Base-by-base conservation (phyloP, 2,888 invertebrate genomes). In the Mimumesa dahlbomi region DNA sequence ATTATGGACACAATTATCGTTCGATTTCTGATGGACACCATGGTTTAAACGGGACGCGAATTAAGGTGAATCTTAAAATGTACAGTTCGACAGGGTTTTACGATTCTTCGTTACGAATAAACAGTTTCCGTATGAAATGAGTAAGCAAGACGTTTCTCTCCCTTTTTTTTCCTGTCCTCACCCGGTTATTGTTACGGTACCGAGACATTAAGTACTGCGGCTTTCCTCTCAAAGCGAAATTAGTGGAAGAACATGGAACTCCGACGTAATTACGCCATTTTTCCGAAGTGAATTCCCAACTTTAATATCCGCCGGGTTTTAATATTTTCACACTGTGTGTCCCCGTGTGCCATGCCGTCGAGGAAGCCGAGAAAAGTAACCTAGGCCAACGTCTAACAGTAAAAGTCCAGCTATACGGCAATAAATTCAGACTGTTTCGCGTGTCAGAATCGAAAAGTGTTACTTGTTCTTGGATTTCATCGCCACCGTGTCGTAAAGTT, bases 361-460 rank as follows among this genome's bases (percentile, higher is more conserved):
- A 49, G 49, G 40, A 40, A 16, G 5, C 40, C 31, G 22, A 13
- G 22, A 62, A 38, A 59, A 22, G 21, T 11, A 36, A 16, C 40
- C 34, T 46, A 36, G 52, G n/a, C 25, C 40, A 21, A 45, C 38
- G 49, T 38, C 54, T 84, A 84, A 84, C 83, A 82, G 84, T 83
- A 83, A 84, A 84, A 82, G 82, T 82, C 80, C 84, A 73, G 80
- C 79, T 84, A 82, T 71, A 73, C 64, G 77, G 66, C 62, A 78
- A 79, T 73, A 80, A 82, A 82, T 80, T 78, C 76, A 73, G 71
- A 11, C 7, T 19, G 6, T 21, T 22, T 29, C 31, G 36, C 13
- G 21, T n/a, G 36, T 18, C 19, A 14, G 36, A 31, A 16, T 38
- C 13, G 21, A 45, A 21, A 5, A 25, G 25, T 25, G 6, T 21